These are phyloP conservation scores for Bungarus multicinctus DNA, from an alignment of 2,113 vertebrate genomes.

Conservation along the genomic window DNA sequence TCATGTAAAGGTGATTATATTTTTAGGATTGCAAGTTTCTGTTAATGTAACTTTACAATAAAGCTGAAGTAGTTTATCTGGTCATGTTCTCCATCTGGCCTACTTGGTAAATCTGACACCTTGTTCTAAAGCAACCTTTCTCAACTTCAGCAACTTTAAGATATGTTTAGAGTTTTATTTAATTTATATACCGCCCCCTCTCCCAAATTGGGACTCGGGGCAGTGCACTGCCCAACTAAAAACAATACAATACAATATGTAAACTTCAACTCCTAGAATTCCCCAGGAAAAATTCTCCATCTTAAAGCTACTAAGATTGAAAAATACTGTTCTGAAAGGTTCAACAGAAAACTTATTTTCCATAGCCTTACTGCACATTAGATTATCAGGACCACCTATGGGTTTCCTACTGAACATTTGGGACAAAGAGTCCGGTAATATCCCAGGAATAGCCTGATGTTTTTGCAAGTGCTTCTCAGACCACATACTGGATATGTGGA, in stretches of 20 bases:
- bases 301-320: not conserved
- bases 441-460: constrained; percentile 14
- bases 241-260: too few relatives aligned
- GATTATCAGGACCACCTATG: constrained; percentile 17
- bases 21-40: not conserved
- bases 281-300: not conserved
- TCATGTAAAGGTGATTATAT: not conserved
- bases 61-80: not conserved
- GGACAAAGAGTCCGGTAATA: not conserved
- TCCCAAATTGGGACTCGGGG: too few relatives aligned
- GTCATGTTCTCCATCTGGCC: not conserved
- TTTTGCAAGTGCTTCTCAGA: constrained; percentile 44
- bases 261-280: not conserved
- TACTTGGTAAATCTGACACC: not conserved
- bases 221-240: too few relatives aligned
- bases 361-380: not conserved
- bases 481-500: constrained; percentile 39
- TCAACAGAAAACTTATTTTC: not conserved
- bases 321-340: constrained; percentile 3
- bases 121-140: not conserved
- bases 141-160: not conserved
- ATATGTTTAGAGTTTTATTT: too few relatives aligned
- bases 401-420: not conserved
- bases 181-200: too few relatives aligned
- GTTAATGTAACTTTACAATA: not conserved